Conservation (phyloP, 2,113 vertebrate species). For the Morone chrysops region DNA sequence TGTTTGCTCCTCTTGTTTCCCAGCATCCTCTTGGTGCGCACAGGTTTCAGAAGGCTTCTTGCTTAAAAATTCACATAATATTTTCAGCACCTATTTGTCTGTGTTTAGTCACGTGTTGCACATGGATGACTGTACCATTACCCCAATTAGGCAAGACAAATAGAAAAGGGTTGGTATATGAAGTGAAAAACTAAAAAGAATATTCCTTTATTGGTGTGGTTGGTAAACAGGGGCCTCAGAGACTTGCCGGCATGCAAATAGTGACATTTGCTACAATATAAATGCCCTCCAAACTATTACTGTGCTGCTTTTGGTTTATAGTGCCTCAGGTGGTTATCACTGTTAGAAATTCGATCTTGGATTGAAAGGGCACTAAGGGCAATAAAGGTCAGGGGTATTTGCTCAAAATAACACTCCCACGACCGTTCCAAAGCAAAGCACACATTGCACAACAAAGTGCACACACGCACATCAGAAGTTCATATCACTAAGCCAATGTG, state of each 20-base stretch:
- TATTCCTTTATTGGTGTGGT: background rate
- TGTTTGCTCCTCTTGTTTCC: background rate
- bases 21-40: background rate
- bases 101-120: background rate
- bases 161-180: background rate
- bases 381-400: conserved; percentile 64
- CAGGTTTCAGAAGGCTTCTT: background rate
- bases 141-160: background rate
- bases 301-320: conserved; percentile 39
- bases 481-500: background rate
- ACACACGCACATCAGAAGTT: background rate
- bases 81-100: too few species aligned
- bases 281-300: conserved; percentile 56
- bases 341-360: conserved; percentile 53
- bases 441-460: background rate
- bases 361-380: conserved; percentile 62
- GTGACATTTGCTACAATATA: conserved; percentile 63
- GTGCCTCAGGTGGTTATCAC: conserved; percentile 62
- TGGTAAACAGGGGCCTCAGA: conserved; percentile 9
- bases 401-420: conserved; percentile 45
- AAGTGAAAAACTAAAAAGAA: conserved; percentile 4
- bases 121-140: too few species aligned
- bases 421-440: conserved; percentile 1
- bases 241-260: conserved; percentile 54
- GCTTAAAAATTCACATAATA: too few species aligned